Conservation (phyloP, 2,888 invertebrate genomes). For the Crepidodera aurea region DNA sequence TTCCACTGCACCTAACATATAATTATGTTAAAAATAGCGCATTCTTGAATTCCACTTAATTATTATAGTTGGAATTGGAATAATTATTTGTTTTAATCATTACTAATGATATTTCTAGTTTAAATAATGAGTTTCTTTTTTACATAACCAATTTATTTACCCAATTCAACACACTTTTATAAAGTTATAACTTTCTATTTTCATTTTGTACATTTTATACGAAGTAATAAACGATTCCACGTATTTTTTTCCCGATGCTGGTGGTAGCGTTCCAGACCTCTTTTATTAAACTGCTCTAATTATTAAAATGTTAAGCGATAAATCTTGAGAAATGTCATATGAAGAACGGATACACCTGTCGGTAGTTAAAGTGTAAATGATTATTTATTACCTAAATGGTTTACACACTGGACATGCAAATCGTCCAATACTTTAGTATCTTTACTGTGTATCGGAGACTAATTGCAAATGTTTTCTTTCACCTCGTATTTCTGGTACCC, state of each 20-base stretch:
- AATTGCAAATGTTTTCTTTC: background rate
- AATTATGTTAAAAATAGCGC: background rate
- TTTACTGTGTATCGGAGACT: background rate
- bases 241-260: background rate
- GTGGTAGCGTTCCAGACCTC: background rate
- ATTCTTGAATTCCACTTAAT: conserved; percentile 9
- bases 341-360: conserved; percentile 18
- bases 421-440: conserved; percentile 1
- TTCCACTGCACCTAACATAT: conserved; percentile 1
- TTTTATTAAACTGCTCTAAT: conserved; percentile 2
- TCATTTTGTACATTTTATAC: too few species aligned
- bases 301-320: conserved; percentile 6
- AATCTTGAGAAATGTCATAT: conserved; percentile 8
- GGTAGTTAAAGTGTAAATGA: conserved; percentile 12
- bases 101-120: background rate
- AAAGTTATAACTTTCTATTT: too few species aligned
- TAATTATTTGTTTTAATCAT: background rate
- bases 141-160: too few species aligned
- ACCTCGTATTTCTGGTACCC: background rate
- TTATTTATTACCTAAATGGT: conserved; percentile 13
- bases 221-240: too few species aligned
- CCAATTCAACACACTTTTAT: too few species aligned
- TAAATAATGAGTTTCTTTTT: background rate
- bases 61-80: background rate
- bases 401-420: conserved; percentile 11